These are phyloP conservation scores for Eulithis prunata DNA, from an alignment of 2,888 invertebrate species.

Conservation along the genomic window DNA sequence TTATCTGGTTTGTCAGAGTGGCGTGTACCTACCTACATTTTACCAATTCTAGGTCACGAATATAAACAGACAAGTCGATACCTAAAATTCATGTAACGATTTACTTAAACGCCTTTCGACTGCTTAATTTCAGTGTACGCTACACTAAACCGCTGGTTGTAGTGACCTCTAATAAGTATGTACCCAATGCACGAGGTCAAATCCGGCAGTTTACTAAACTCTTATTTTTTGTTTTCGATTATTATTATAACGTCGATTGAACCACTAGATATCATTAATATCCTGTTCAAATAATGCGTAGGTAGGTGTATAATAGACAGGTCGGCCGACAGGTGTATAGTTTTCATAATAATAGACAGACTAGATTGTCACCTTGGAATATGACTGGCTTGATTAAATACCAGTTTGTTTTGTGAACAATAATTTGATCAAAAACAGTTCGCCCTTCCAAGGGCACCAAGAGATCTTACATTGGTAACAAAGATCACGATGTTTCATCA, in stretches of 20 bases:
- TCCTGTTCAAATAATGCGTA: conserved; percentile 17
- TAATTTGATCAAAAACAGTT: conserved; percentile 7
- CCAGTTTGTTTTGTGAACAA: conserved; percentile 26
- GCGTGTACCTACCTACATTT: neutral
- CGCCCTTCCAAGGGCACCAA: conserved; percentile 6
- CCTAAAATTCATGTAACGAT: neutral
- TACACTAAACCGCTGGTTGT: neutral
- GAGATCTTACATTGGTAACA: neutral
- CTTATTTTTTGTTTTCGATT: neutral
- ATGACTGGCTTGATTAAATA: conserved; percentile 38
- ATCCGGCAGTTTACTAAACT: neutral
- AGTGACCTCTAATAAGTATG: neutral
- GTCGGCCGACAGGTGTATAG: conserved; percentile 24
- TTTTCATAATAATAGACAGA: conserved; percentile 26
- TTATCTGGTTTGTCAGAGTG: neutral
- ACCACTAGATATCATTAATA: neutral
- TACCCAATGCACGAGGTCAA: neutral
- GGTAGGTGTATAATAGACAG: conserved; percentile 10
- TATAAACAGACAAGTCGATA: neutral
- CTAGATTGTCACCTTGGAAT: conserved; percentile 43
- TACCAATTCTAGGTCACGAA: neutral
- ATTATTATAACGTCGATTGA: neutral
- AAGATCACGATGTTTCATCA: neutral
- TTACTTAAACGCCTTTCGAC: too few relatives aligned
- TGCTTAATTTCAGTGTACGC: neutral